A percentile compares a stretch with the other conserved stretches of the same genome.
phyloP scores from a whole-genome alignment of 2,797 vertebrate species.

The Fundulus diaphanus region DNA sequence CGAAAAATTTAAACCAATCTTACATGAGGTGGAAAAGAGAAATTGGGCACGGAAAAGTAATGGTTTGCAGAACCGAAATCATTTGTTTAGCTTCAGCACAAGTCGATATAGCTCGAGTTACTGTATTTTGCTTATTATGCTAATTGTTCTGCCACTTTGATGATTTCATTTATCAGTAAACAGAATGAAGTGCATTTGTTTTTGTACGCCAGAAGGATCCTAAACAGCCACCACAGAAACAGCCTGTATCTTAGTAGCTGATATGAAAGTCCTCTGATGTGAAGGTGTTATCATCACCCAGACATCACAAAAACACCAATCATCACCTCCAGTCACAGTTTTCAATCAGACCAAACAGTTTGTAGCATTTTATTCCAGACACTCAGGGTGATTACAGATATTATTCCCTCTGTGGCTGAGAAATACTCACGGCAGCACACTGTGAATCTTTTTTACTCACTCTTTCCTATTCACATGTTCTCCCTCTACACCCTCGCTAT shows the following conservation, averaged over 20 bases:
- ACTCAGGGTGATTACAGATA: not conserved
- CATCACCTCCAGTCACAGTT: not conserved
- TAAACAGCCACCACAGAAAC: not conserved
- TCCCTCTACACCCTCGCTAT: slow-evolving; percentile 2
- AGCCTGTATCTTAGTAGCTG: not conserved
- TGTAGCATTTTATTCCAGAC: not conserved
- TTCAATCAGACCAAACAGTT: not conserved
- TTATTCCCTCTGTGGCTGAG: too few species aligned
- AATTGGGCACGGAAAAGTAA: not conserved
- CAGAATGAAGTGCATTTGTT: too few species aligned
- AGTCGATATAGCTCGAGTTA: not conserved
- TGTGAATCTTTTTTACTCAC: not conserved
- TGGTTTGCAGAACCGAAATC: not conserved
- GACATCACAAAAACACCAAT: not conserved
- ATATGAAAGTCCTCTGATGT: not conserved
- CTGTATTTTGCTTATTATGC: not conserved
- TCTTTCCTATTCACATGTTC: not conserved
- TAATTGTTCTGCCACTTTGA: not conserved
- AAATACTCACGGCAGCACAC: too few species aligned
- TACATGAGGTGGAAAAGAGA: not conserved
- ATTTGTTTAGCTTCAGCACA: not conserved
- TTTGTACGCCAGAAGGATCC: too few species aligned
- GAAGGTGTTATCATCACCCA: not conserved
- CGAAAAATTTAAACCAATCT: not conserved
- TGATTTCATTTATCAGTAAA: not conserved